Evolutionary conservation across 2,888 invertebrate species (phyloP), one percentile per base, ranked within the genome.

Genomic region (Cataglyphis altisquamis): DNA sequence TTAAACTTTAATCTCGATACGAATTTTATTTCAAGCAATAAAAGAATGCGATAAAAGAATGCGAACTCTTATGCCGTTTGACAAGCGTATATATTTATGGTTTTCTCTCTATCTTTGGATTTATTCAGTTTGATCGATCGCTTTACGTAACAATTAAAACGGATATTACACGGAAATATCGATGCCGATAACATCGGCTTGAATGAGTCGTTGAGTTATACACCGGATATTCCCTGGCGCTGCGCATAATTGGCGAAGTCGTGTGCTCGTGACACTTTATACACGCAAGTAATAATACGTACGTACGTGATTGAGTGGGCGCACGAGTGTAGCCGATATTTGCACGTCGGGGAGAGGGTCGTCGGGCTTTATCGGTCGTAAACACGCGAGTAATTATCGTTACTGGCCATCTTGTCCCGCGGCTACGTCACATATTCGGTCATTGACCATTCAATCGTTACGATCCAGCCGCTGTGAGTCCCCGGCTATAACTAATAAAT

Each of bases 391-490:
- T 92, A 93, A 92, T 93, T 92, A 93, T 93, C 90, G 88, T 90
- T 29, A 78, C 73, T 90, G 88, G 91, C 91, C 91, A 92, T 91
- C 90, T 92, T 91, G 90, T 86, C 84, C 86, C 87, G 87, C 88
- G 87, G 89, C 85, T 90, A 89, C 92, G 92, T 93, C 93, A 92
- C 91, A 92, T 90, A 92, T 94, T 94, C 93, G 93, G 93, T 93
- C 92, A 92, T 90, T 92, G 93, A 92, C 93, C 93, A 92, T 93
- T 93, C 92, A 92, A 93, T 93, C 93, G 93, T 92, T 88, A 90
- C 90, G 88, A 89, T 85, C 88, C 86, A 75, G 75, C 78, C 18
- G 52, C 83, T 75, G 72, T 68, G 72, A 52, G 21, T 74, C 41
- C 81, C 41, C 81, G 80, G 75, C 85, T 78, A 84, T 84, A 83